Base-by-base conservation (phyloP, 2,113 vertebrate genomes). In the Globicephala melas region DNA sequence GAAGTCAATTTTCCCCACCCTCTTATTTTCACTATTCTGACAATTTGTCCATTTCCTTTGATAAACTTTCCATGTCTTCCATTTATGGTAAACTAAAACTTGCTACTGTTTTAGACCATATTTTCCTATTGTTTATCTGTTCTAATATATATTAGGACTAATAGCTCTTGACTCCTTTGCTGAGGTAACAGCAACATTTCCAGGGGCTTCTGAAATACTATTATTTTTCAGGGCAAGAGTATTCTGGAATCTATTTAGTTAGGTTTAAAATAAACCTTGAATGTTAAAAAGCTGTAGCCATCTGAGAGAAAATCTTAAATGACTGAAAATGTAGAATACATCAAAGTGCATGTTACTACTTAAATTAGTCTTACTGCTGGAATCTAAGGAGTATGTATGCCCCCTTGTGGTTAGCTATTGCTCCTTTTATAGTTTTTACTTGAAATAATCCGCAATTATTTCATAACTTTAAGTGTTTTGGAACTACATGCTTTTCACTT, bases 391-490 rank as follows among this genome's bases (percentile, higher is more conserved):
- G 73, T 20, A 90, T 89, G 28, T 79, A 53, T 96, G 95, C 96
- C 97, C 97, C 65, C 96, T 97, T 94, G 83, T 98, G 98, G 96
- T 97, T 93, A 96, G 60, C 96, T 97, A 76, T 36, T 98, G 91
- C 97, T 97, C 93, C 97, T 98, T 95, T 88, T 87, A 41, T 97
- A 96, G 84, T 94, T 84, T 97, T 97, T 97, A 95, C 97, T 97
- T 96, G 55, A 93, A 94, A 68, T 77, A 87, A 94, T 73, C 67
- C 77, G 80, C 23, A 81, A 0, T 90, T 83, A 84, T 86, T 95
- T 96, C 58, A 2, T 86, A 97, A 82, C 82, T 68, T 89, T 36
- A 76, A 31, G 91, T 86, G 31, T 97, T 96, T 94, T 95, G 36
- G 62, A 96, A 89, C 70, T 83, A 63, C 41, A 26, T 92, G 58